phyloP scores from a whole-genome alignment of 2,113 vertebrate species.

The Electrona antarctica region DNA sequence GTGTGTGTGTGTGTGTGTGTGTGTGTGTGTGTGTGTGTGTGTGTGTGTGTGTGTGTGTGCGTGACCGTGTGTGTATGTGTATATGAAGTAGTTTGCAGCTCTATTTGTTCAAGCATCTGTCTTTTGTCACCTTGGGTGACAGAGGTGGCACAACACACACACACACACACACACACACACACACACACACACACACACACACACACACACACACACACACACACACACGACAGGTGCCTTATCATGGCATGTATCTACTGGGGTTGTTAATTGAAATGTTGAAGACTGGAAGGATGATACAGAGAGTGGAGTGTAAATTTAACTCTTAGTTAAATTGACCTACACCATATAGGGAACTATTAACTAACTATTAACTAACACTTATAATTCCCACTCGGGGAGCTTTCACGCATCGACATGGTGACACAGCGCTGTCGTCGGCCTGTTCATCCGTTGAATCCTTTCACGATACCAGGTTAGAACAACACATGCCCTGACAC shows the following conservation, averaged over 20 bases:
- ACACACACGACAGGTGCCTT: constrained; percentile 44
- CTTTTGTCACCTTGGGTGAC: constrained; percentile 57
- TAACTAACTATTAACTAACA: too few species aligned
- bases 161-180: too few species aligned
- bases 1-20: constrained; percentile 4
- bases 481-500: not conserved
- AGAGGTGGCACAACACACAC: constrained; percentile 61
- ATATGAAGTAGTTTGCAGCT: constrained; percentile 39
- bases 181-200: too few species aligned
- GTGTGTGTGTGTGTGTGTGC: constrained; percentile 5
- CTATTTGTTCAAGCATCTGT: constrained; percentile 39
- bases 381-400: constrained; percentile 11
- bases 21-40: constrained; percentile 8
- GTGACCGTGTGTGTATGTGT: constrained; percentile 2
- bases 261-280: constrained; percentile 44
- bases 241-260: constrained; percentile 59
- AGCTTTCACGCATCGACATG: not conserved
- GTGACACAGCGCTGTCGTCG: not conserved
- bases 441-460: not conserved
- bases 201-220: too few species aligned
- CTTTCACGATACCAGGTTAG: too few species aligned
- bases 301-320: too few species aligned
- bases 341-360: constrained; percentile 24
- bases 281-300: constrained; percentile 40
- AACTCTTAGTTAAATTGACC: too few species aligned